Percentiles rank a stretch among this genome's conserved stretches.
phyloP scores from a whole-genome alignment of 2,888 invertebrate species.

The Mylabris sibirica region DNA sequence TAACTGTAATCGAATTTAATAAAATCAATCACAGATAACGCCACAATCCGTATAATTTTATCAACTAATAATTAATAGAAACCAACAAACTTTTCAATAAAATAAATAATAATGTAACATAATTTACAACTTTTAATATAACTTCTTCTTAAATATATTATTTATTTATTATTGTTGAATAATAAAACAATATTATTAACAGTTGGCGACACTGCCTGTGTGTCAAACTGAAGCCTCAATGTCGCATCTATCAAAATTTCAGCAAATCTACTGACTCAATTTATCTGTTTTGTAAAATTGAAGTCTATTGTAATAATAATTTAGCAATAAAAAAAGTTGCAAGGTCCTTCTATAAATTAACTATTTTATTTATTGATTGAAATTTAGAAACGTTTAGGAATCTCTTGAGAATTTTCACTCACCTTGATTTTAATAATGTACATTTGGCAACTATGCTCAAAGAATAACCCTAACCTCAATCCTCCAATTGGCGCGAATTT shows the following conservation, averaged over 20 bases:
- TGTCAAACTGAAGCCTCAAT: not conserved
- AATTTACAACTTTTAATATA: not conserved
- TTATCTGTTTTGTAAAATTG: no score
- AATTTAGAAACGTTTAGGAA: no score
- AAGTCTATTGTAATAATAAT: no score
- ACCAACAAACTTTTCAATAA: not conserved
- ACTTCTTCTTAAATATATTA: not conserved
- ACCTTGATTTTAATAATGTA: no score
- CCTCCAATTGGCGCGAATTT: not conserved
- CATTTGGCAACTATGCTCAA: no score
- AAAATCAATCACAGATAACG: not conserved
- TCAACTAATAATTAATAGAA: not conserved
- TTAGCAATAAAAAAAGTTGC: no score
- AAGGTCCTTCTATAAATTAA: no score
- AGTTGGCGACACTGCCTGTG: not conserved
- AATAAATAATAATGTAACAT: not conserved
- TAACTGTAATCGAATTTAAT: not conserved
- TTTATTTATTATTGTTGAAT: not conserved
- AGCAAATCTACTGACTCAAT: no score
- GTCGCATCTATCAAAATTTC: no score
- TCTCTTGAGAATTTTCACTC: no score
- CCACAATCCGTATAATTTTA: not conserved
- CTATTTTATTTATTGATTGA: no score
- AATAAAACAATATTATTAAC: not conserved
- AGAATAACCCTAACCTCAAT: not conserved